Conservation (phyloP, 1,140 invertebrate genomes). For the Brachionus calyciflorus region DNA sequence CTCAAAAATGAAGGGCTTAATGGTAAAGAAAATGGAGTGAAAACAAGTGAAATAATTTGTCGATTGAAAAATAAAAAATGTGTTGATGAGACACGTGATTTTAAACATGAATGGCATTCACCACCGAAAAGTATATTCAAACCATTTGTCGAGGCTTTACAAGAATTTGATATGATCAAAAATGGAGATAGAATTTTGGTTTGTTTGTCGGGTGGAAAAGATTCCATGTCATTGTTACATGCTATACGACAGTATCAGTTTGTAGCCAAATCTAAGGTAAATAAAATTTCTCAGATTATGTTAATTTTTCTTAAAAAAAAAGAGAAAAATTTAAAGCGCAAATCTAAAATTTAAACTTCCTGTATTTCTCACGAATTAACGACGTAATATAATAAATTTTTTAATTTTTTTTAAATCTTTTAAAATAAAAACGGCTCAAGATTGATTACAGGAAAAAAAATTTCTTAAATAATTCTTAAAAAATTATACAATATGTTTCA, state of each 20-base stretch:
- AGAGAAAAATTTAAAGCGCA: too few relatives aligned
- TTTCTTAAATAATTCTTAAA: too few relatives aligned
- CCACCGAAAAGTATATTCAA: conserved; percentile 78
- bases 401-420: too few relatives aligned
- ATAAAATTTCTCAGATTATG: too few relatives aligned
- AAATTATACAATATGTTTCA: too few relatives aligned
- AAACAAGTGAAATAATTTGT: conserved; percentile 22
- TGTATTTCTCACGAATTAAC: too few relatives aligned
- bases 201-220: conserved; percentile 77
- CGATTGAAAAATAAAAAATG: conserved; percentile 37
- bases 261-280: conserved; percentile 63
- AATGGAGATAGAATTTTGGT: conserved; percentile 77
- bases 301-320: too few relatives aligned
- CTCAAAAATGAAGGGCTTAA: background rate
- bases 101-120: conserved; percentile 67
- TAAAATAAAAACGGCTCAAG: too few relatives aligned
- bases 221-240: conserved; percentile 77
- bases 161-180: conserved; percentile 79
- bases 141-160: conserved; percentile 73
- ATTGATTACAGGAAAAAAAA: too few relatives aligned
- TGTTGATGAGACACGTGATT: conserved; percentile 60
- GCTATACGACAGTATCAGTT: conserved; percentile 78
- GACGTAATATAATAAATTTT: too few relatives aligned
- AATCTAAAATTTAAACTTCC: too few relatives aligned
- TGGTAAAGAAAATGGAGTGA: background rate